phyloP scores from a whole-genome alignment of 2,113 vertebrate species.

The Ancistrus triradiatus region DNA sequence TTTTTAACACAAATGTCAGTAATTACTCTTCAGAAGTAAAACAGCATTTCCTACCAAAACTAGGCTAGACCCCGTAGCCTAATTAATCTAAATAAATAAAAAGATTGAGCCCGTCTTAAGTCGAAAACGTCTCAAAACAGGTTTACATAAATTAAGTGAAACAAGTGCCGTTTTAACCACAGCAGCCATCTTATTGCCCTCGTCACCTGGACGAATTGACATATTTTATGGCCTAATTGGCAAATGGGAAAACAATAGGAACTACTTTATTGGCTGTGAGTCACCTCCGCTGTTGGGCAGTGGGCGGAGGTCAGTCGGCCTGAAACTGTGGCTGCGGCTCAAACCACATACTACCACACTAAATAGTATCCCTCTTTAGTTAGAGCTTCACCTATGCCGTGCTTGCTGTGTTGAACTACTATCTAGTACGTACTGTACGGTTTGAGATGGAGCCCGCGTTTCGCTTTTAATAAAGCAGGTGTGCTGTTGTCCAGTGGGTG shows the following conservation, averaged over 20 bases:
- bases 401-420: too few relatives aligned
- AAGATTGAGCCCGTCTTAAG: not conserved
- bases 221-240: conserved; percentile 4
- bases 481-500: conserved; percentile 22
- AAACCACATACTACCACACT: not conserved
- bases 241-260: not conserved
- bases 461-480: conserved; percentile 12
- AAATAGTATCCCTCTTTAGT: not conserved
- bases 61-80: not conserved
- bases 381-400: too few relatives aligned
- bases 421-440: not conserved
- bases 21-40: not conserved
- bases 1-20: not conserved
- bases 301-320: not conserved
- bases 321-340: not conserved
- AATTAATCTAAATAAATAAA: not conserved
- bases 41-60: not conserved
- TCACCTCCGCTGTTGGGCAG: not conserved
- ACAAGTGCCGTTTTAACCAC: not conserved
- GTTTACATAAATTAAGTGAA: not conserved
- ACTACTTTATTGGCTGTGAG: not conserved
- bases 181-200: not conserved
- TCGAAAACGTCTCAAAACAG: not conserved
- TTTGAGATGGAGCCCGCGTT: not conserved
- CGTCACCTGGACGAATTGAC: not conserved